Base-by-base conservation (phyloP, 2,113 vertebrate genomes). In the Ivindomyrus marchei region DNA sequence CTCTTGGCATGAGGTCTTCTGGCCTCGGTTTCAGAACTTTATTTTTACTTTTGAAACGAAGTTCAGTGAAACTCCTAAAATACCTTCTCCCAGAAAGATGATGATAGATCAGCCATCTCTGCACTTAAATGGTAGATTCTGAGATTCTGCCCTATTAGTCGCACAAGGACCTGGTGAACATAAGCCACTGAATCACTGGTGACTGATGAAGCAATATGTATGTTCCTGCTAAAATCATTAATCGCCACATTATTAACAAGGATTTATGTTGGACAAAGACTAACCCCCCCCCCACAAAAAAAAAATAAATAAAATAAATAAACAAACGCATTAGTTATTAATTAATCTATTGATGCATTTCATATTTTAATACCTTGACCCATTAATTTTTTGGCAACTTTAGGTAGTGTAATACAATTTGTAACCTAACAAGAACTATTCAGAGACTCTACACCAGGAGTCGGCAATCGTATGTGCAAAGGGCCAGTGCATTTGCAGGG, bases 51-150 rank as follows among this genome's bases (percentile, higher is more conserved):
- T 86, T 49, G 45, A 86, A 86, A 17, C n/a, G 45, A 87, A 87
- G 27, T 87, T 87, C 50, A 56, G 15, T 42, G 85, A 31, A 87
- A 53, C n/a, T n/a, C 50, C 49, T 21, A 87, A 87, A 87, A 87
- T 87, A 87, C 50, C 17, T 36, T 36, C 85, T 56, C 46, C 47
- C 27, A 87, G 49, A 31, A 47, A 17, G 50, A 87, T 56, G 19
- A 52, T 10, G n/a, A 53, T 36, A 56, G 5, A 27, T 15, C n/a
- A 19, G 31, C 31, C 13, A 87, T 39, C 27, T 56, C 85, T 10
- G 27, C 85, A 49, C 24, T 27, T 50, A 17, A 36, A 50, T 6
- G 3, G 24, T 24, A 87, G 27, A 50, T 36, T 4, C 6, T 86
- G 4, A 87, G 15, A 50, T 36, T 1, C 6, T 86, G 11, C 2